A percentile compares a stretch with the other conserved stretches of the same genome.
Conservation (phyloP, 2,797 vertebrate species). For the Botia almorhae region DNA sequence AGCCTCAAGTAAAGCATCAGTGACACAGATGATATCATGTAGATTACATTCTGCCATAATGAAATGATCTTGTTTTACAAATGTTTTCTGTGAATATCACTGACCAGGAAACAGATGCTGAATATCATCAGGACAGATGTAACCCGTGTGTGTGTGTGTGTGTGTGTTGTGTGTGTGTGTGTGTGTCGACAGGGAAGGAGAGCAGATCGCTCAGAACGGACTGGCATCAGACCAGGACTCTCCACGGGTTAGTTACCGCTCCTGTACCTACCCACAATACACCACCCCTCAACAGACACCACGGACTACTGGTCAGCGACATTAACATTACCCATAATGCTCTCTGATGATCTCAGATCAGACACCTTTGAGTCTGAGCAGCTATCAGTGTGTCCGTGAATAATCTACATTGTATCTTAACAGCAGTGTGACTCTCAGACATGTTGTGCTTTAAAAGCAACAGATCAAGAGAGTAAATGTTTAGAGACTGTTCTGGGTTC, state of each 20-base stretch:
- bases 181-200: constrained; percentile 82
- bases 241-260: constrained; percentile 84
- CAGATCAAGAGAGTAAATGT: neutral
- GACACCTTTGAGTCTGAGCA: too few species aligned
- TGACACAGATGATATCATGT: too few species aligned
- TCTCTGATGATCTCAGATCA: constrained; percentile 1
- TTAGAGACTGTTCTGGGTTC: too few species aligned
- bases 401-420: neutral
- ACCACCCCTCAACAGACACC: constrained; percentile 85
- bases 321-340: constrained; percentile 16
- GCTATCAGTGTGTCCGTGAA: neutral
- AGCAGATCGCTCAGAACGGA: constrained; percentile 88
- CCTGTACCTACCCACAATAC: constrained; percentile 78
- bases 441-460: neutral
- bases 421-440: constrained; percentile 1
- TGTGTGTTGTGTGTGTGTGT: neutral
- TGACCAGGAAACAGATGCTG: too few species aligned
- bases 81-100: too few species aligned
- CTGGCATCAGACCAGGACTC: constrained; percentile 92
- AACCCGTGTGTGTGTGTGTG: too few species aligned
- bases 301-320: constrained; percentile 22
- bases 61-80: too few species aligned
- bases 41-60: too few species aligned
- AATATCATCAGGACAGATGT: neutral
- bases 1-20: too few species aligned